Base-by-base conservation (phyloP, 1,140 invertebrate species). In the Aphaenogaster ashmeadi region DNA sequence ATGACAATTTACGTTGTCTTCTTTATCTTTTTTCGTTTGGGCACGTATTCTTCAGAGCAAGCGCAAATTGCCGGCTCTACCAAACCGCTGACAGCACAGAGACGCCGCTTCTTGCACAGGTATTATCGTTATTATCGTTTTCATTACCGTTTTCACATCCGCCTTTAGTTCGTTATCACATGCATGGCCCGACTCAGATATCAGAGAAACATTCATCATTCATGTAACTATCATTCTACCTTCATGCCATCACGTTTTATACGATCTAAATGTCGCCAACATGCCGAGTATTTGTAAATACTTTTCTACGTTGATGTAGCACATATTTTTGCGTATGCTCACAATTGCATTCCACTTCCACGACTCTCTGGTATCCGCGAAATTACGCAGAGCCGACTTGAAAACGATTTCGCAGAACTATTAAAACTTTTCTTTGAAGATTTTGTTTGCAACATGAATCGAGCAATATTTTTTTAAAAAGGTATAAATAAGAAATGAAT, bases 71-170 rank as follows among this genome's bases (percentile, higher is more conserved):
- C 94, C 94, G 92, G 92, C 94, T 95, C 93, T 95, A 95, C 95
- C 95, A 93, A 95, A 95, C 90, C 92, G 94, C 94, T 95, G 93
- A 95, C 95, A 95, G 94, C 94, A 95, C 94, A 94, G 94, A 95
- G 95, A 95, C 94, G 93, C 90, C 94, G 94, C 95, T 95, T 95
- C 94, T 94, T 95, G 95, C 94, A 95, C 94, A 95, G 95, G 95
- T 95, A 94, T 94, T 91, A 93, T 91, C 92, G 93, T 95, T 93
- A 94, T 93, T 91, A 92, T 93, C 89, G 88, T 94, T 92, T 93
- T 91, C 91, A 83, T 91, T 89, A 89, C 88, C 86, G 44, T 89
- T 67, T 89, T 27, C 27, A 89, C 80, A 78, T 90, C 80, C 74
- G 89, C 78, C 78, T 90, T 91, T 90, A 88, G 89, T 90, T 88